phyloP scores from a whole-genome alignment of 2,797 vertebrate genomes.

The Hippoglossus hippoglossus region DNA sequence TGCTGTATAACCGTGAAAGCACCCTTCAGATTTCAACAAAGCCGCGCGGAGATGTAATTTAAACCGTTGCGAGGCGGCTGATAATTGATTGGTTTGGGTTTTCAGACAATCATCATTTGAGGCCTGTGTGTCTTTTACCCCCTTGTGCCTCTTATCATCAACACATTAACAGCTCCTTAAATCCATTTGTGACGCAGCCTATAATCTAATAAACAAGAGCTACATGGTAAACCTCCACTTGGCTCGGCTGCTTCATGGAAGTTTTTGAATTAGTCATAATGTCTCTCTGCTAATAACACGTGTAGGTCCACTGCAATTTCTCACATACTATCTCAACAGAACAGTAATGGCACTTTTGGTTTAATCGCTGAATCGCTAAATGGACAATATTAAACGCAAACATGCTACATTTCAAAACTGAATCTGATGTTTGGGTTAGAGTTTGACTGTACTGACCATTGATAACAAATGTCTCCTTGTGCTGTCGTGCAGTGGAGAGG shows the following conservation, averaged over 20 bases:
- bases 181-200: conserved; percentile 49
- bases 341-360: neutral
- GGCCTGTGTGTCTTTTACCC: conserved; percentile 1
- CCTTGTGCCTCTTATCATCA: conserved; percentile 10
- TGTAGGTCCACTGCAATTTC: neutral
- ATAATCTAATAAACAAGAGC: conserved; percentile 68
- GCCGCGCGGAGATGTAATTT: neutral
- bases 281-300: neutral
- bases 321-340: neutral
- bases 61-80: neutral
- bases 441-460: neutral
- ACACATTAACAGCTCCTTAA: conserved; percentile 45
- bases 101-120: conserved; percentile 3
- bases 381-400: too few species aligned
- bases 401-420: too few species aligned
- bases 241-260: conserved; percentile 8
- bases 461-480: conserved; percentile 13
- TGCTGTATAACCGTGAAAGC: neutral
- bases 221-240: conserved; percentile 48
- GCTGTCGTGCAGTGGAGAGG: conserved; percentile 88
- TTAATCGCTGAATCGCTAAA: too few species aligned
- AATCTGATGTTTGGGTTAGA: neutral
- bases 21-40: neutral
- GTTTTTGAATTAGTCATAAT: neutral
- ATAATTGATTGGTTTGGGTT: conserved; percentile 6